Base-by-base conservation (phyloP, 1,140 invertebrate genomes). In the Cyphomyrmex costatus region DNA sequence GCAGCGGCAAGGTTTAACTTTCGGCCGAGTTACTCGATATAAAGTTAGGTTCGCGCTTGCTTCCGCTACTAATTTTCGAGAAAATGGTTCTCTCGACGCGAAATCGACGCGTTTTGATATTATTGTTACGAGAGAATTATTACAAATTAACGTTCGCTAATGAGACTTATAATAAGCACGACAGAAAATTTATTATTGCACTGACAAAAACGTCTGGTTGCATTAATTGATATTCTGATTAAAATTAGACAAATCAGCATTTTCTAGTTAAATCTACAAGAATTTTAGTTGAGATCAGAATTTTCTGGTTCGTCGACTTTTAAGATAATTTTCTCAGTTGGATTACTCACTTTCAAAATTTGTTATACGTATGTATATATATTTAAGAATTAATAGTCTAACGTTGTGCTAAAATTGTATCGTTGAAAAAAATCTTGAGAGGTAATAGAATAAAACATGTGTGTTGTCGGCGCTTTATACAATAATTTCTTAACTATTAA, bases 51-150 rank as follows among this genome's bases (percentile, higher is more conserved):
- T 74, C 42, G 68, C 56, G 42, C 51, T 46, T 56, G 68, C 53
- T 74, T 83, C 79, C 79, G 53, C 68, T n/a, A 36, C 68, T 74
- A 83, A 83, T 83, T 83, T 83, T 53, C 53, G 58, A 73, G 53
- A n/a, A 19, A 70, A 27, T 83, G 24, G 68, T 73, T 73, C 27
- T 60, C 68, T 49, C 27, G 60, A 36, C 14, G 24, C 24, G 33
- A 46, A 42, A 71, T 82, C 65, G 19, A 24, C 19, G 21, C 30
- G 8, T 33, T n/a, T 24, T 24, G 66, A 82, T 68, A 49, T 71
- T 19, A 36, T 58, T 73, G 65, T 30, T 66, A 10, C 21, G 21
- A 10, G 78, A 46, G 36, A 82, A 71, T 82, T 27, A 36, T 14
- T 14, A 19, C 19, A 10, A 10, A 42, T 42, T 46, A 73, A 46